Evolutionary conservation across 1,140 invertebrate genomes (phyloP).

Genomic region (Drosophila arawakana): DNA sequence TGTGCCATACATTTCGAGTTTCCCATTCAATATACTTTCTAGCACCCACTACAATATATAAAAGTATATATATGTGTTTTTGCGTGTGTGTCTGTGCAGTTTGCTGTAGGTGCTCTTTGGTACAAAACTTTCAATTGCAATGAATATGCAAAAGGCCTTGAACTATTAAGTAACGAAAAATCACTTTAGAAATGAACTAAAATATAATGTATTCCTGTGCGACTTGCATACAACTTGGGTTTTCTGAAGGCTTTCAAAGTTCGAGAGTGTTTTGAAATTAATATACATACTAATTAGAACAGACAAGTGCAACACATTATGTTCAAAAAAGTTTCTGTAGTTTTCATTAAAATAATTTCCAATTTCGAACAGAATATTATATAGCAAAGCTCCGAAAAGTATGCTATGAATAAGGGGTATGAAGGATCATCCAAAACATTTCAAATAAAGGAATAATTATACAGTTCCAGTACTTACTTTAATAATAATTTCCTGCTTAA

Average conservation of each 20-base stretch:
- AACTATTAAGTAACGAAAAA: constrained; percentile 26
- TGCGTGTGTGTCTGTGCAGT: constrained; percentile 43
- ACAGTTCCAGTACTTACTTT: too few relatives aligned
- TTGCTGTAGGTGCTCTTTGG: constrained; percentile 75
- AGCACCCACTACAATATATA: constrained; percentile 9
- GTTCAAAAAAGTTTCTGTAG: too few relatives aligned
- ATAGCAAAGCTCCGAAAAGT: too few relatives aligned
- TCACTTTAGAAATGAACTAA: background rate
- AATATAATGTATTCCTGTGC: constrained; percentile 4
- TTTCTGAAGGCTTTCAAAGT: constrained; percentile 1
- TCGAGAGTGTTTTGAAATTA: background rate
- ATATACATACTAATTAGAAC: background rate
- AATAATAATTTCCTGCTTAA: background rate
- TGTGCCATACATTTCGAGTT: constrained; percentile 14
- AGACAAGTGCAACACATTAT: background rate
- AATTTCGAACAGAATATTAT: too few relatives aligned
- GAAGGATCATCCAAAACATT: too few relatives aligned
- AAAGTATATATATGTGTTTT: constrained; percentile 21
- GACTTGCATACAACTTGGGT: constrained; percentile 12
- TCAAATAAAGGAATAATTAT: too few relatives aligned
- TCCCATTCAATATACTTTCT: background rate
- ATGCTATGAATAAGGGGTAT: too few relatives aligned
- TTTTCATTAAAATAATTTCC: too few relatives aligned
- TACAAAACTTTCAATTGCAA: constrained; percentile 47
- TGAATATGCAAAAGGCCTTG: constrained; percentile 34